Evolutionary conservation across 2,888 invertebrate species (phyloP), one percentile per base, ranked within the genome.

Genomic region (Brenthis hecate): DNA sequence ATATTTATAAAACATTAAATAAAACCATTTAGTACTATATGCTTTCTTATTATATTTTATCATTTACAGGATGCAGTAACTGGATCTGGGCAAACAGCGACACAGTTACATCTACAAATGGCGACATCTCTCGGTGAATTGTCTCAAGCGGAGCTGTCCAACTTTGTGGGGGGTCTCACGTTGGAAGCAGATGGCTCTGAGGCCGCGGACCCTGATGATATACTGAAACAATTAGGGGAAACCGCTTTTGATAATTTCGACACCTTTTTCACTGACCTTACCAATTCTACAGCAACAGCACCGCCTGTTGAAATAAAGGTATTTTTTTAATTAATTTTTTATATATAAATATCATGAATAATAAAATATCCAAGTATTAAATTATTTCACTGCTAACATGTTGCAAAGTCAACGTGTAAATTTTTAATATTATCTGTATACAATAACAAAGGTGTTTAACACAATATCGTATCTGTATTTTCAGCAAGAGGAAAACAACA

Each of bases 181-280:
- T 84, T 93, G 13, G 93, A 93, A 69, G 78, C 84, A 3, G 88
- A 89, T 75, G 87, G 85, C 51, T 84, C 87, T 1, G 90, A 89
- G 63, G 86, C 88, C 0, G 85, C 86, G 64, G 96, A 96, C 81
- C 95, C 96, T 62, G 97, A 96, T 75, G 97, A 97, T 78, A 95
- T 97, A 72, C 95, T 97, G 80, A 96, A 96, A 78, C 96, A 97
- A 84, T 91, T 97, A 56, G 96, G 96, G 50, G 97, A 97, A 79
- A 96, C 96, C 65, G 95, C 96, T 70, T 97, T 98, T 81, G 97
- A 98, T 75, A 94, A 94, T 85, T 95, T 98, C 77, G 98, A 98
- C 81, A 96, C 95, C 76, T 95, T 97, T 81, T 94, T 97, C 78
- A 95, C 96, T 71, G 96, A 97, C 85, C 93, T 97, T 80, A 96